phyloP scores from a whole-genome alignment of 2,113 vertebrate species.

The Haplochromis vanheusdeni region DNA sequence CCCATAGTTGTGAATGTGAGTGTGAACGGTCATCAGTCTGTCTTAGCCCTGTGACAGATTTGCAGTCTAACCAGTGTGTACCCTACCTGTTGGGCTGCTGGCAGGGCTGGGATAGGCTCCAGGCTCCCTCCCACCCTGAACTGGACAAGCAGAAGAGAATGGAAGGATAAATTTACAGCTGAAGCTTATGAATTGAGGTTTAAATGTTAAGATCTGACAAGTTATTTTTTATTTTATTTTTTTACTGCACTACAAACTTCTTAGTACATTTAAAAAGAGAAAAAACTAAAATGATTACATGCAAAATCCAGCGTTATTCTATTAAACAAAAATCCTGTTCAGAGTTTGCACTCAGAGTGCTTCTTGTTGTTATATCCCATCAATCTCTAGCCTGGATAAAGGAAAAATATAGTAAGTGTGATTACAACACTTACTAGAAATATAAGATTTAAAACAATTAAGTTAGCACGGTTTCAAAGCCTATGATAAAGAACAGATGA shows the following conservation, averaged over 20 bases:
- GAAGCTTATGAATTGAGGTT: too few species aligned
- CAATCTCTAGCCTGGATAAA: fast-evolving
- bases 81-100: too few species aligned
- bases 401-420: not conserved
- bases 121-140: too few species aligned
- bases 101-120: too few species aligned
- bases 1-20: too few species aligned
- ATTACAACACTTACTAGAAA: not conserved
- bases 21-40: too few species aligned
- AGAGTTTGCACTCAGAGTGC: not conserved
- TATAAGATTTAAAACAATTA: not conserved
- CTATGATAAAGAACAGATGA: not conserved
- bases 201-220: too few species aligned
- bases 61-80: too few species aligned
- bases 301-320: fast-evolving
- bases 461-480: not conserved
- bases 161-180: too few species aligned
- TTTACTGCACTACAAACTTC: not conserved
- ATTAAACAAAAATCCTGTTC: not conserved
- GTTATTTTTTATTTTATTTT: too few species aligned
- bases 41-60: too few species aligned
- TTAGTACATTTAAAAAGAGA: not conserved
- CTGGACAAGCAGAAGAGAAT: too few species aligned
- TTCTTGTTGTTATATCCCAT: not conserved
- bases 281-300: fast-evolving